Percentiles rank a stretch among this genome's conserved stretches.
Evolutionary conservation across 2,113 vertebrate genomes (phyloP).

Genomic region (Psittacula cyanocephala): DNA sequence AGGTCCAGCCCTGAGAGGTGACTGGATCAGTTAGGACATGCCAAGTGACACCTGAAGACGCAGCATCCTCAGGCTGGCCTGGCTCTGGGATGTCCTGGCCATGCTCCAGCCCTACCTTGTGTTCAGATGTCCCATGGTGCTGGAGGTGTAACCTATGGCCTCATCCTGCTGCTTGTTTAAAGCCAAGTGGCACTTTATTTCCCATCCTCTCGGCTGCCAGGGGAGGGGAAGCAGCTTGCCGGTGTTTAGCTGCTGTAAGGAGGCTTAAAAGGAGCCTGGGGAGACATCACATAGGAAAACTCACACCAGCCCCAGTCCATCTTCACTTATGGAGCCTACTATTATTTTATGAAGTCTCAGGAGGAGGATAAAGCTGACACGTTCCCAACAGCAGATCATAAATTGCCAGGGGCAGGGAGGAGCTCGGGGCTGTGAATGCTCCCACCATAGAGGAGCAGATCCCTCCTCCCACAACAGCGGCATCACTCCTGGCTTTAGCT

Average conservation of each 20-base stretch:
- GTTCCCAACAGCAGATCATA: not conserved
- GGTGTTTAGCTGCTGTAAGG: not conserved
- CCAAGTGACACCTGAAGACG: not conserved
- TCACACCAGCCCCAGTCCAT: conserved; percentile 39
- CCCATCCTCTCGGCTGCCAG: not conserved
- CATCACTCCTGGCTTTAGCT: accelerated
- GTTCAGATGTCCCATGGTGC: accelerated
- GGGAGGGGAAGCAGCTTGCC: not conserved
- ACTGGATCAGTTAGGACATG: not conserved
- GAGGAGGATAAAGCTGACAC: conserved; percentile 58
- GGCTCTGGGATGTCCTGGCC: not conserved
- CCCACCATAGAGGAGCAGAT: accelerated
- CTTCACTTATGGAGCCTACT: not conserved
- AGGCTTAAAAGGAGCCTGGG: conserved; percentile 51
- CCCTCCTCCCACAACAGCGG: accelerated
- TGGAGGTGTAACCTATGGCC: not conserved
- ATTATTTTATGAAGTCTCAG: conserved; percentile 52
- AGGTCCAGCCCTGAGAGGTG: not conserved
- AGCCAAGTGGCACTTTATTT: not conserved
- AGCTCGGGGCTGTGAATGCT: accelerated
- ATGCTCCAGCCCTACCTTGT: not conserved
- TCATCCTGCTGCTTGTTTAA: not conserved
- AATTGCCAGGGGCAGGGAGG: not conserved
- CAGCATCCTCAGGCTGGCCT: not conserved
- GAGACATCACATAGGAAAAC: conserved; percentile 43